Conservation (phyloP, 2,797 vertebrate genomes). For the Gallirallus australis region DNA sequence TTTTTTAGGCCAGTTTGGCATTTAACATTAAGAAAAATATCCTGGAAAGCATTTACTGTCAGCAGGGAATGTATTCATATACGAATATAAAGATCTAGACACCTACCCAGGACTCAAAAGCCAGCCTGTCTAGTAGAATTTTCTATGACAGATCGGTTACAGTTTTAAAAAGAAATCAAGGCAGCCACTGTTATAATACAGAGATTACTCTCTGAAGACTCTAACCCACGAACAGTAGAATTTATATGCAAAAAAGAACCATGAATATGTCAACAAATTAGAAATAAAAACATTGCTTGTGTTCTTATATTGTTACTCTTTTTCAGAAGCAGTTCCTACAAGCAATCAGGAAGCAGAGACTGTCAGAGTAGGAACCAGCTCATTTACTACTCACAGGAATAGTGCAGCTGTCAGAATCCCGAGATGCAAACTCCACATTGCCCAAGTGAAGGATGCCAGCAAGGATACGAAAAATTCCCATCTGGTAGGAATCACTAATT, state of each 20-base stretch:
- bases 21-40: background rate
- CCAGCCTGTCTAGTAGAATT: background rate
- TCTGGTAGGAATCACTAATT: constrained; percentile 94
- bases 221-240: background rate
- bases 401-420: constrained; percentile 93
- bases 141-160: background rate
- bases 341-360: background rate
- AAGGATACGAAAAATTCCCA: constrained; percentile 94
- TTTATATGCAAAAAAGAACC: background rate
- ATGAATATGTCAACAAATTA: background rate
- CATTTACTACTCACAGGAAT: constrained; percentile 84
- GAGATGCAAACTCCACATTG: constrained; percentile 92
- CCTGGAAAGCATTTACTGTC: background rate
- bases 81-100: background rate
- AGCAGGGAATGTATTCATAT: background rate
- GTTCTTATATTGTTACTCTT: background rate
- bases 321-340: background rate
- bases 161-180: background rate
- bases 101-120: constrained; percentile 8
- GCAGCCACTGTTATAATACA: background rate
- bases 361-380: background rate
- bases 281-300: background rate
- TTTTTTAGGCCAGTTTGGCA: background rate
- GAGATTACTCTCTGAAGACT: background rate
- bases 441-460: constrained; percentile 96